phyloP scores from a whole-genome alignment of 2,113 vertebrate genomes.

The Trematocara zebra region DNA sequence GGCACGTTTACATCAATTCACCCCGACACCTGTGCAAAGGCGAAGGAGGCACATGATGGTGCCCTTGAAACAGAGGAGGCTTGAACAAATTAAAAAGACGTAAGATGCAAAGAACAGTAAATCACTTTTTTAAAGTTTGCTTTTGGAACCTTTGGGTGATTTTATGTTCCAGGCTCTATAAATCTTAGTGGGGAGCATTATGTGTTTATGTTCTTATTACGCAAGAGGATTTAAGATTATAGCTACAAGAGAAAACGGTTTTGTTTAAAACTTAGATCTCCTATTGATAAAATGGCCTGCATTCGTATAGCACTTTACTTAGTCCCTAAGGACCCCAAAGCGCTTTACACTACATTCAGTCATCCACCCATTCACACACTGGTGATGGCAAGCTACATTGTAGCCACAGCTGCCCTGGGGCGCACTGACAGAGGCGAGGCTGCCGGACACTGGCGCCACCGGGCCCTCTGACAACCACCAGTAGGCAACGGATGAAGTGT shows the following conservation, averaged over 20 bases:
- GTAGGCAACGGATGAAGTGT: not conserved
- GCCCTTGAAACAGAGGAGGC: constrained; percentile 13
- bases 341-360: not conserved
- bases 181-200: constrained; percentile 9
- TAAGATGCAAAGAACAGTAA: not conserved
- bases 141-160: not conserved
- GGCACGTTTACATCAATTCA: constrained; percentile 39
- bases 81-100: constrained; percentile 3
- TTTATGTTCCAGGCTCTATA: constrained; percentile 12
- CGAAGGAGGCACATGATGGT: not conserved
- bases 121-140: not conserved
- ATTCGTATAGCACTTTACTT: not conserved
- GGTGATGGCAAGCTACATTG: not conserved
- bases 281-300: not conserved
- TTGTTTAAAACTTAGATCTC: constrained; percentile 1
- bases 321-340: not conserved
- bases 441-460: not conserved
- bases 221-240: not conserved
- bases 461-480: not conserved
- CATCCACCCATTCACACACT: not conserved
- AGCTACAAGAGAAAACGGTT: not conserved
- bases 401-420: not conserved
- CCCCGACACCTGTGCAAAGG: constrained; percentile 62
- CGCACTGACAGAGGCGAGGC: not conserved
- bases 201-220: constrained; percentile 25